Base-by-base conservation (phyloP, 2,113 vertebrate species). In the Indicator maculatus region DNA sequence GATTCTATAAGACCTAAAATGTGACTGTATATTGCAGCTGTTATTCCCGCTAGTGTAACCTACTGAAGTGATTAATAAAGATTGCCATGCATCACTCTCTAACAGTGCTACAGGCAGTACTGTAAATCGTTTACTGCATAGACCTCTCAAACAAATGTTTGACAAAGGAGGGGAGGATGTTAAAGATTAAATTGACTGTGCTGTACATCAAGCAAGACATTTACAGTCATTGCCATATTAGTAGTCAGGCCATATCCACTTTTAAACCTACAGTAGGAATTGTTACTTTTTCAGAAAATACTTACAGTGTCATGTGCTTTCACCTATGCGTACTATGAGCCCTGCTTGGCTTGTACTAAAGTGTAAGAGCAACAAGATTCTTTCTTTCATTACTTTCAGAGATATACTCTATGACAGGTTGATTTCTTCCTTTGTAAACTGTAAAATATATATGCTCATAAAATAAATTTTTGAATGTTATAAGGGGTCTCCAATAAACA, bases 221-320 rank as follows among this genome's bases (percentile, higher is more conserved):
- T 87, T 94, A 75, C 39, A 72, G 73, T 89, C 84, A 78, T 94
- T 92, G 75, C 89, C 41, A 15, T 95, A 75, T 92, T 96, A 79
- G 89, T 55, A 86, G 44, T 81, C 92, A 95, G 86, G 28, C 73
- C 64, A 38, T 96, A 94, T 94, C 88, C 65, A 83, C 60, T 96
- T 88, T 53, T 44, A 95, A 96, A 96, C 31, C 58, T 69, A 52
- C 33, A 75, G 85, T 28, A 66, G 38, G 84, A 76, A 90, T 95
- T 92, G 97, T 93, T 94, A 93, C 94, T 92, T 92, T 97, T 93
- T 83, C 69, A 88, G 70, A 80, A 92, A 96, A 93, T 93, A 85
- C 81, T 93, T 92, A 55, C 7, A 59, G 47, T 86, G 75, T 82
- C 82, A 79, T 69, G 65, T 93, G 85, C 88, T 73, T 83, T 95